Base-by-base conservation (phyloP, 1,140 invertebrate genomes). In the Bicyclus anynana region DNA sequence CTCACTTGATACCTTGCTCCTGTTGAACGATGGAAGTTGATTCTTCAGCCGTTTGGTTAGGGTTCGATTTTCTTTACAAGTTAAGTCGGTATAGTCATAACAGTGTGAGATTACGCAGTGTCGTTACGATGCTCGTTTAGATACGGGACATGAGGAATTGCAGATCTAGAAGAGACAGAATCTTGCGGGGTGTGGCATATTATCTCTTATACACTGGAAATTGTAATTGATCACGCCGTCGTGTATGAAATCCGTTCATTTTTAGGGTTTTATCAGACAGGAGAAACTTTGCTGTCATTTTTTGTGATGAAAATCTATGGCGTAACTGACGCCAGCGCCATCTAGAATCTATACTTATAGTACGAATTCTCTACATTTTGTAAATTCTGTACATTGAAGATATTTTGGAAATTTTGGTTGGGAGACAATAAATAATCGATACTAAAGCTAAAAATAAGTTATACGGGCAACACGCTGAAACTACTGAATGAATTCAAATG, bases 111-210 rank as follows among this genome's bases (percentile, higher is more conserved):
- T 87, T 84, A 85, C 80, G 65, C 69, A 61, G 71, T 80, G 84
- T 84, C 84, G 77, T 85, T 87, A 85, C 74, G 82, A 87, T 87
- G 72, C 80, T 85, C 84, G 81, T 87, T 87, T 82, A 87, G 84
- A 87, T 87, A 85, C 20, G 74, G 62, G 59, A 61, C 72, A 81
- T 85, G 80, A 87, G 69, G 82, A 74, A 87, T 87, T 83, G 84
- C 75, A 81, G 73, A 82, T 83, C 80, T 77, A 66, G 69, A 77
- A 54, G 66, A 74, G 56, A 65, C 29, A 51, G 53, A 57, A 63
- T 63, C 67, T 69, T 63, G 60, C 17, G 48, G 56, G 57, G 55
- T 46, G 42, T 27, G 21, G 20, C 17, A 40, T 58, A 58, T 51
- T 37, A 58, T 42, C 35, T 44, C 10, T 18, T 37, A 33, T 54